Conservation (phyloP, 2,888 invertebrate species). For the Schizaphis graminum region DNA sequence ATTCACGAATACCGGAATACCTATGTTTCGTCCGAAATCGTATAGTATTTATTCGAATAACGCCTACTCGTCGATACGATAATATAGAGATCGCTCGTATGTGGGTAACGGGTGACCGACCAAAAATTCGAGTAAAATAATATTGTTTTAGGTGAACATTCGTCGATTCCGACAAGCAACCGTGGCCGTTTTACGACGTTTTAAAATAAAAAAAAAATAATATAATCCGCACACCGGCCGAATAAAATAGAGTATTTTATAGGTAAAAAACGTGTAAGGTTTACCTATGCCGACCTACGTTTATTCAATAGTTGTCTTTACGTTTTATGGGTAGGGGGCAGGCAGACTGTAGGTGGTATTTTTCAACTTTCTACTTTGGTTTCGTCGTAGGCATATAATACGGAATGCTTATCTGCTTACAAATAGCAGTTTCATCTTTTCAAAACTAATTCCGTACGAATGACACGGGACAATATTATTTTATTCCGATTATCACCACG, state of each 20-base stretch:
- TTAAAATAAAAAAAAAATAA: not conserved
- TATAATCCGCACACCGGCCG: not conserved
- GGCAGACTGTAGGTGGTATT: not conserved
- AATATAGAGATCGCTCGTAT: not conserved
- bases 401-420: not conserved
- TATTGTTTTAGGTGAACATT: not conserved
- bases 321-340: not conserved
- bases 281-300: not conserved
- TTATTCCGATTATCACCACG: not conserved
- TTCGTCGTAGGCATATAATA: not conserved
- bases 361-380: conserved; percentile 16
- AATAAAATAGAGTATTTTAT: not conserved
- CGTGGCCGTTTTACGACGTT: not conserved
- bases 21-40: not conserved
- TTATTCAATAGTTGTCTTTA: not conserved
- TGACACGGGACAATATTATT: not conserved
- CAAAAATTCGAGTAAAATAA: not conserved
- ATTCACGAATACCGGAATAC: not conserved
- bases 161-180: not conserved
- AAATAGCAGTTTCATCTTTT: conserved; percentile 5
- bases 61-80: not conserved
- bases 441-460: not conserved
- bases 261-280: not conserved
- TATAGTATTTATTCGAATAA: not conserved
- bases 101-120: not conserved